Percentiles rank a stretch among this genome's conserved stretches.
Evolutionary conservation across 2,888 invertebrate genomes (phyloP).

Genomic region (Lasioglossum marginatum): DNA sequence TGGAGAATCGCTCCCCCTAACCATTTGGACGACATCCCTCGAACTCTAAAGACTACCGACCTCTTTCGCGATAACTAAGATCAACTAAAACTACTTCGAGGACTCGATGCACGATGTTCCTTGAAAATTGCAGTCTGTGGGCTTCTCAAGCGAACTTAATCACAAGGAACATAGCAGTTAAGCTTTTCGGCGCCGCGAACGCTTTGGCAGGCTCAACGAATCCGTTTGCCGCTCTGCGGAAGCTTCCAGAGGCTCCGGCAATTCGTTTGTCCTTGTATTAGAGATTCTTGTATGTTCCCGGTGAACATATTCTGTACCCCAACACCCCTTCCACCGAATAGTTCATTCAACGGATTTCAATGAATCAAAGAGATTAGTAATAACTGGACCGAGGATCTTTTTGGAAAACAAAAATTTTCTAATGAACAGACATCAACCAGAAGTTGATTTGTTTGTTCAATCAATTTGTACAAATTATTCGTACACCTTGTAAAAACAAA

Average conservation of each 20-base stretch:
- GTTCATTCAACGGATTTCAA: conserved; percentile 7
- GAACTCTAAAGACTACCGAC: conserved; percentile 2
- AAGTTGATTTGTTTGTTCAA: neutral
- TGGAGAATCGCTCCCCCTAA: neutral
- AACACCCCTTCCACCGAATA: neutral
- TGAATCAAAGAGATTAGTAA: neutral
- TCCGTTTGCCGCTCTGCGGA: conserved; percentile 28
- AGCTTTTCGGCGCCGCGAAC: conserved; percentile 36
- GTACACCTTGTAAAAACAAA: no score
- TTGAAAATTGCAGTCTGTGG: conserved; percentile 47
- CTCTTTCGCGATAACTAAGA: conserved; percentile 28
- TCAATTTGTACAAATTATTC: no score
- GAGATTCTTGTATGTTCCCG: conserved; percentile 24
- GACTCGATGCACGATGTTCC: conserved; percentile 19
- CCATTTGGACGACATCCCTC: neutral
- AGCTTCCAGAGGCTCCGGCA: conserved; percentile 19
- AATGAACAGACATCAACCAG: neutral
- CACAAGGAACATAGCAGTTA: conserved; percentile 51
- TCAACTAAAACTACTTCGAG: conserved; percentile 34
- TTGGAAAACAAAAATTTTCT: neutral
- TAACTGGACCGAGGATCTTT: neutral
- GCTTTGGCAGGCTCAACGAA: conserved; percentile 33
- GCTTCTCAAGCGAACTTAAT: conserved; percentile 45
- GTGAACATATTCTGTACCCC: neutral
- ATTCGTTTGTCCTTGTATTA: conserved; percentile 41